phyloP scores from a whole-genome alignment of 2,113 vertebrate species.

The Choloepus hoffmanni region DNA sequence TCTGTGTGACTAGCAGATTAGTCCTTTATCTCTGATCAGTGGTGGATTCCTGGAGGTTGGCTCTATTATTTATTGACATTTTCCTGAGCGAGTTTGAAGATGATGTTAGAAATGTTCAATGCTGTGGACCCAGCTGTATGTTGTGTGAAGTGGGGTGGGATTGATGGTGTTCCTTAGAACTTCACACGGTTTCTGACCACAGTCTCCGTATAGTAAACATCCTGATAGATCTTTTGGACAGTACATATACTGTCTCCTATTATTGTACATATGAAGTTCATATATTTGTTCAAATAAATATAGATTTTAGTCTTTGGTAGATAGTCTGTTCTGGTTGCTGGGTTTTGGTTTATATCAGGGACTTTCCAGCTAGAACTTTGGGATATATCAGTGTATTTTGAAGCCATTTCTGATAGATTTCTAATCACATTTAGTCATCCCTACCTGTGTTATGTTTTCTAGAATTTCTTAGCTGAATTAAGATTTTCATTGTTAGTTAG shows the following conservation, averaged over 20 bases:
- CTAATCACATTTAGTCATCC: not conserved
- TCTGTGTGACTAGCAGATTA: not conserved
- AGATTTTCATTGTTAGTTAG: not conserved
- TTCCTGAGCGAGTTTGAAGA: not conserved
- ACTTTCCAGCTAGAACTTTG: constrained; percentile 5
- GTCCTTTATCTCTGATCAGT: not conserved
- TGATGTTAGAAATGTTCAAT: not conserved
- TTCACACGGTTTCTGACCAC: not conserved
- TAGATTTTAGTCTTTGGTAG: not conserved
- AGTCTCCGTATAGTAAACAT: not conserved
- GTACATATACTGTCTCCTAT: not conserved
- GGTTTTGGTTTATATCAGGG: not conserved
- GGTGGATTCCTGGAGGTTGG: not conserved
- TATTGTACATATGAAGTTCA: not conserved
- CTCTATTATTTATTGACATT: not conserved
- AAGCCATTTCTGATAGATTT: not conserved
- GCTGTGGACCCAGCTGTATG: not conserved
- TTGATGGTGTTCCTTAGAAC: not conserved
- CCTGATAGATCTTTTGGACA: not conserved
- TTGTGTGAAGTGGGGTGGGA: not conserved
- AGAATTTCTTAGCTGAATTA: constrained; percentile 14
- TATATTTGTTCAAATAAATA: not conserved
- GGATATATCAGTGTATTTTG: not conserved
- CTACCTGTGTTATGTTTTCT: not conserved
- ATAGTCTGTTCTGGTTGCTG: not conserved